Evolutionary conservation across 2,113 vertebrate species (phyloP).

Genomic region (Egretta garzetta): DNA sequence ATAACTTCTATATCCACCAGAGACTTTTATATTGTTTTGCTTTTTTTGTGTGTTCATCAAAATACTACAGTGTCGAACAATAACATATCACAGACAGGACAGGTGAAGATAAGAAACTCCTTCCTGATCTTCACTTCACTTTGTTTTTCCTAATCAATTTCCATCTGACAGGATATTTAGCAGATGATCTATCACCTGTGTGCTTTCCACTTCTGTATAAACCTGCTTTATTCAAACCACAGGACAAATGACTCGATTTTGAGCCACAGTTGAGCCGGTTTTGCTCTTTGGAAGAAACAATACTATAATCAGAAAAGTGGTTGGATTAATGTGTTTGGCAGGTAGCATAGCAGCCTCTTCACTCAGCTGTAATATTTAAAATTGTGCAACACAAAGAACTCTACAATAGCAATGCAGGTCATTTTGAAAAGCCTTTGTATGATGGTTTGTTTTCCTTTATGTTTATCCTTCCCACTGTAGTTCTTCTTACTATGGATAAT

Average conservation of each 20-base stretch:
- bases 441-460: not conserved
- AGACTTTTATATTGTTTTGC: not conserved
- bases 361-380: not conserved
- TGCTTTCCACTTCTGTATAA: not conserved
- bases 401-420: not conserved
- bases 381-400: not conserved
- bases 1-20: not conserved
- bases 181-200: rapidly evolving
- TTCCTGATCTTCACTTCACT: not conserved
- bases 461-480: not conserved
- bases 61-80: not conserved
- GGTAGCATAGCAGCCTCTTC: not conserved
- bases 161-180: not conserved
- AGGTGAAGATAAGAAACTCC: not conserved
- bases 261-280: not conserved
- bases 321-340: not conserved
- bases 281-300: not conserved
- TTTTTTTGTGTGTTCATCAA: not conserved
- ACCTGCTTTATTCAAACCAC: not conserved
- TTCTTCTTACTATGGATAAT: not conserved
- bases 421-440: not conserved
- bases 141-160: not conserved
- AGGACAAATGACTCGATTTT: not conserved
- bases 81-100: not conserved
- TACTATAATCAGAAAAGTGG: not conserved